Evolutionary conservation across 2,113 vertebrate species (phyloP), one percentile per base, ranked within the genome.

Genomic region (Antechinus flavipes): DNA sequence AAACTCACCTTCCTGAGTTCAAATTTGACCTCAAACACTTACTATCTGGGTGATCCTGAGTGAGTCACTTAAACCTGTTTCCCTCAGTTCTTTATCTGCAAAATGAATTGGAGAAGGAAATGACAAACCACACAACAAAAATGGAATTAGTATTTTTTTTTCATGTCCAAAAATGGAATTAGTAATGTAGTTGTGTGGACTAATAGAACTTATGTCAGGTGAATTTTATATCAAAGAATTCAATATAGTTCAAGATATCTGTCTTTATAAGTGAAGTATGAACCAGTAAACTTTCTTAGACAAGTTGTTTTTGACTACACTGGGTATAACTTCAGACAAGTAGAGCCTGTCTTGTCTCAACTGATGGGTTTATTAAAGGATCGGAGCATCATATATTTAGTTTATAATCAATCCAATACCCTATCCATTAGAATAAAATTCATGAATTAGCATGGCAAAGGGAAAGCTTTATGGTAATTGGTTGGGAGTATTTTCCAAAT

Each of bases 401-500:
- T n/a, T 10, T 52, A 52, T 52, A 52, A 10, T 11, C 19, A 42
- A 42, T 22, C 68, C 19, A 42, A 23, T 84, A 6, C 5, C 68
- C 16, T 84, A 84, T 84, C 19, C n/a, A 84, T 11, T 76, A 76
- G 8, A 23, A 84, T 8, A 95, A 97, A 95, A 95, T 89, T 10
- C 12, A 90, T 54, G 30, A 56, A 24, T 11, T 76, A 92, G 94
- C 52, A 93, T 92, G 89, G 53, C n/a, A 89, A 6, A 90, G 90
- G n/a, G 19, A 93, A 4, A 19, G 2, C 27, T 76, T 96, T 95
- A 12, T 92, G 26, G 54, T 96, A 61, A 26, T 96, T 91, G 46
- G 90, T 47, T 96, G 61, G 54, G 95, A 91, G 47, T 93, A 53
- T 61, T 94, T 96, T 90, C 47, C 68, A 95, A 91, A 91, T 91